These are phyloP conservation scores for Scelioninae gen. 2 DNA, from an alignment of 2,888 invertebrate species.

Conservation along the genomic window DNA sequence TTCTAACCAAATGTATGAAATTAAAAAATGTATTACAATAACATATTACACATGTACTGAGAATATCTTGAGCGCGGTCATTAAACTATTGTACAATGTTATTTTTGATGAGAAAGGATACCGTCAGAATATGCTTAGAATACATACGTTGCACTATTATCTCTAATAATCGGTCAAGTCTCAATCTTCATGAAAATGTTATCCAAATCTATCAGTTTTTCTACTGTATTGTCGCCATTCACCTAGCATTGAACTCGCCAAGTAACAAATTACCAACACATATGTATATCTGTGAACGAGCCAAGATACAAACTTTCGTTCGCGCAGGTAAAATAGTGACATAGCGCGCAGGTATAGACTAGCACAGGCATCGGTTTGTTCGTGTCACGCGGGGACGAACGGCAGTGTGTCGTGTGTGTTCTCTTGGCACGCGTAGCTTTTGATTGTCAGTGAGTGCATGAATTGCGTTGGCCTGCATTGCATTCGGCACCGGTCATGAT, in stretches of 20 bases:
- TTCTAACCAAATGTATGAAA: no score
- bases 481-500: constrained; percentile 52
- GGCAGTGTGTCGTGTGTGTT: constrained; percentile 48
- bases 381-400: constrained; percentile 25
- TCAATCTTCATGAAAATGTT: constrained; percentile 36
- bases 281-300: neutral
- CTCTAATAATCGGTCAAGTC: constrained; percentile 26
- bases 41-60: no score
- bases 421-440: constrained; percentile 30
- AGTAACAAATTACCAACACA: constrained; percentile 7
- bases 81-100: no score
- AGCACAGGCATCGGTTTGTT: constrained; percentile 19
- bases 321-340: constrained; percentile 50
- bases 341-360: constrained; percentile 44
- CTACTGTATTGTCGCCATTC: constrained; percentile 41
- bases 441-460: constrained; percentile 33
- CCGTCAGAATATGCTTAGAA: no score
- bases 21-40: no score
- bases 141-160: no score
- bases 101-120: no score
- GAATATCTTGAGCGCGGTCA: no score
- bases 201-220: constrained; percentile 28
- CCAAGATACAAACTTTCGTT: constrained; percentile 45
- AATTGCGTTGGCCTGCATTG: constrained; percentile 37
- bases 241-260: constrained; percentile 56